A percentile compares a stretch with the other conserved stretches of the same genome.
Evolutionary conservation across 2,113 vertebrate genomes (phyloP).

Genomic region (Oriolus oriolus): DNA sequence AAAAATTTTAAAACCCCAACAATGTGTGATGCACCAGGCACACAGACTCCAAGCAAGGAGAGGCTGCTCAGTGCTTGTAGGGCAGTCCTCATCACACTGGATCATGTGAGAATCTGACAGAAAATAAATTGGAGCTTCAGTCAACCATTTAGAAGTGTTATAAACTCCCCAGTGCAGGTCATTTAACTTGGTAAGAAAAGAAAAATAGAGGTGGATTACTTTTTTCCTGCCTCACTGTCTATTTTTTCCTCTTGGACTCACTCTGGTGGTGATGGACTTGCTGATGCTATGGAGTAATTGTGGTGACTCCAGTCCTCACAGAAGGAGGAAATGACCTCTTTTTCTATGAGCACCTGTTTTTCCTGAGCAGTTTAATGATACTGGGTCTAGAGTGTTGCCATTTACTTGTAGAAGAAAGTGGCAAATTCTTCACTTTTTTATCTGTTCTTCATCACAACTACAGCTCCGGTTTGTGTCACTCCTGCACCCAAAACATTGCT

Average conservation of each 20-base stretch:
- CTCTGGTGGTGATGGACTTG: not conserved
- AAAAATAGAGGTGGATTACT: not conserved
- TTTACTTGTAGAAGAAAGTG: not conserved
- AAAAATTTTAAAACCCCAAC: too few species aligned
- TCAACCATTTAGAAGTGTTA: constrained; percentile 36
- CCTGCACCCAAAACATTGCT: not conserved
- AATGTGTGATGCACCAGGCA: not conserved
- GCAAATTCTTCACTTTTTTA: not conserved
- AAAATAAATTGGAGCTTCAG: constrained; percentile 48
- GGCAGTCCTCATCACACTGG: not conserved
- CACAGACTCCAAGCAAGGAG: not conserved
- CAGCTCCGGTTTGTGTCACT: not conserved
- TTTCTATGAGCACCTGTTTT: not conserved
- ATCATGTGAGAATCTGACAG: constrained; percentile 11
- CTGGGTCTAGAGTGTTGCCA: not conserved
- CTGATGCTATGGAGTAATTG: not conserved
- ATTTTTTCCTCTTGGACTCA: not conserved
- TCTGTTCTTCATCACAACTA: not conserved
- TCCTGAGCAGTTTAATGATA: not conserved
- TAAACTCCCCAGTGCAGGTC: not conserved
- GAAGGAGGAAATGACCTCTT: not conserved
- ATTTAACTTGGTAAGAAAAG: not conserved
- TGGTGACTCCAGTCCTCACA: not conserved
- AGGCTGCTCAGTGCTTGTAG: not conserved
- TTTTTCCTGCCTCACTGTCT: not conserved